Conservation (phyloP, 30 jellyfish, hydroid and myxozoan genomes). For the Haliclystus octoradiatus region DNA sequence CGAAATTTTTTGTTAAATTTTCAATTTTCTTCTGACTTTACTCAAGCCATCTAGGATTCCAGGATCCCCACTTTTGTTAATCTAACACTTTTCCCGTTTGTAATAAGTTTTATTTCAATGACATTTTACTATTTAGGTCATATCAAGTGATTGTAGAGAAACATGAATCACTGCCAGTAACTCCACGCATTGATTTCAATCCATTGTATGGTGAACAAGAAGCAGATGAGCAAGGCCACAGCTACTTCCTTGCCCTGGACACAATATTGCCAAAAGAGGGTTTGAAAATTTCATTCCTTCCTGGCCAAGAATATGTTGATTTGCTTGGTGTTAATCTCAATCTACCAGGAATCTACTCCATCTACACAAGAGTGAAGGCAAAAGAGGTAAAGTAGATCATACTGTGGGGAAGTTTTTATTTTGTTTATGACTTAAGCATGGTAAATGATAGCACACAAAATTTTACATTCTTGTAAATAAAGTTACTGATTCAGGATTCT, state of each 20-base stretch:
- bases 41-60: too few relatives aligned
- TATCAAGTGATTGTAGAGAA: slow-evolving; percentile 41
- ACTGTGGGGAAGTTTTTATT: too few relatives aligned
- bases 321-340: slow-evolving; percentile 12
- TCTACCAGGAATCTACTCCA: slow-evolving; percentile 42
- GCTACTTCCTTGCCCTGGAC: slow-evolving; percentile 24
- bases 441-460: too few relatives aligned
- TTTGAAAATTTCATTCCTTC: slow-evolving; percentile 2
- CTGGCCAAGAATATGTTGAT: slow-evolving; percentile 34
- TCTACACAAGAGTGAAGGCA: slow-evolving; percentile 2
- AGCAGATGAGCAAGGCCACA: slow-evolving; percentile 15
- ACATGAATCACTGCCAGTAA: neutral
- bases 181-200: slow-evolving; percentile 13
- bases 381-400: neutral
- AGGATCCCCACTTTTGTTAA: too few relatives aligned
- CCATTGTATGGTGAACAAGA: slow-evolving; percentile 10
- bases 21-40: too few relatives aligned
- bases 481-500: too few relatives aligned
- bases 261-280: slow-evolving; percentile 3
- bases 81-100: too few relatives aligned
- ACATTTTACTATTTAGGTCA: slow-evolving; percentile 7
- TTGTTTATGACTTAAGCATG: too few relatives aligned
- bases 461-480: too few relatives aligned
- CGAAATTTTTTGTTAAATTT: too few relatives aligned
- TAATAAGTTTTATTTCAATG: neutral